A percentile compares a stretch with the other conserved stretches of the same genome.
These are phyloP conservation scores for Zoanthus solanderi DNA, from an alignment of 92 coral and sea anemone species.

Conservation along the genomic window DNA sequence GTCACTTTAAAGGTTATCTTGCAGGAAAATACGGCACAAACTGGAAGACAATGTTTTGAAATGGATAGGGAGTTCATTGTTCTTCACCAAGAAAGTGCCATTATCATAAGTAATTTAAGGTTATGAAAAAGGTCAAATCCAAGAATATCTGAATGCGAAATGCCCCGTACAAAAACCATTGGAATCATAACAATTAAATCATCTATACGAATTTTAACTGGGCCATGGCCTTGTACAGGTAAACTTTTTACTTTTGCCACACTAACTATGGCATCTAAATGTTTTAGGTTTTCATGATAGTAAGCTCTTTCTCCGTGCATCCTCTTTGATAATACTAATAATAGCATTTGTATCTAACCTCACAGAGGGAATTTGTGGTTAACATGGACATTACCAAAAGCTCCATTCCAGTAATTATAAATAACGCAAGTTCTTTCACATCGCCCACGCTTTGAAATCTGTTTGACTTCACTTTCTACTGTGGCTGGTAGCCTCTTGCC, in stretches of 20 bases:
- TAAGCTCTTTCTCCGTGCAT: conserved; percentile 55
- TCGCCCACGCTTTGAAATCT: conserved; percentile 16
- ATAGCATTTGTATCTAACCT: conserved; percentile 57
- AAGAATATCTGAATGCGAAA: conserved; percentile 49
- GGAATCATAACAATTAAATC: conserved; percentile 35
- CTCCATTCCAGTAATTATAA: conserved; percentile 46
- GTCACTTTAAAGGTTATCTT: too few relatives aligned
- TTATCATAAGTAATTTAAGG: conserved; percentile 47
- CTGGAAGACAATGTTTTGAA: not conserved
- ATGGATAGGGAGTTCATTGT: conserved; percentile 52
- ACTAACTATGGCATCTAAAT: conserved; percentile 43
- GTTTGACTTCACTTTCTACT: conserved; percentile 37
- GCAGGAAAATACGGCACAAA: too few relatives aligned
- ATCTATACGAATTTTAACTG: conserved; percentile 48
- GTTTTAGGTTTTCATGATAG: conserved; percentile 45
- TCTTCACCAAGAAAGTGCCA: conserved; percentile 44
- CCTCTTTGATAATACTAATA: not conserved
- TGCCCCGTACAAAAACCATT: conserved; percentile 45
- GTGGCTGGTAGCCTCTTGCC: conserved; percentile 58
- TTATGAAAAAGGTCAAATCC: conserved; percentile 46
- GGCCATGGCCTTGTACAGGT: not conserved
- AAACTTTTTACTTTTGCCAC: not conserved
- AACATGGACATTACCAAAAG: conserved; percentile 41
- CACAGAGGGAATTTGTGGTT: conserved; percentile 48
- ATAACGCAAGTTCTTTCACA: conserved; percentile 1